Evolutionary conservation across 2,797 vertebrate species (phyloP).

Genomic region (Clarias laeviceps): DNA sequence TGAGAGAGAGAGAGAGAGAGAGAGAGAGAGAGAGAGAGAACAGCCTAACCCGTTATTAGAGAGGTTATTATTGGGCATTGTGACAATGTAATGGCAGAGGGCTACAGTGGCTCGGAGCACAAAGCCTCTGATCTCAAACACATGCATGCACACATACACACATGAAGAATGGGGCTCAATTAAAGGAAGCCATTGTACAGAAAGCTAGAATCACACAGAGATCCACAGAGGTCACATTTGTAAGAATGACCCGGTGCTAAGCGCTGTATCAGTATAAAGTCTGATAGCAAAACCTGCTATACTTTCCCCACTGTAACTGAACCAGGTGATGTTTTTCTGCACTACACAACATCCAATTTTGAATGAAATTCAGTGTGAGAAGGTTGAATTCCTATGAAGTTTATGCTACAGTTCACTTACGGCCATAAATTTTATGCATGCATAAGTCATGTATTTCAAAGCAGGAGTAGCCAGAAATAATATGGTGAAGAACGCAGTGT

Average conservation of each 20-base stretch:
- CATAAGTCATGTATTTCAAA: background rate
- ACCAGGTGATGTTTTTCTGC: background rate
- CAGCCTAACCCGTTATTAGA: constrained; percentile 59
- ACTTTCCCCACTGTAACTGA: background rate
- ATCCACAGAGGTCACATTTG: constrained; percentile 29
- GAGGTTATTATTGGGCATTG: constrained; percentile 61
- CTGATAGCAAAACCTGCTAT: background rate
- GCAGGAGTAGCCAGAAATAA: background rate
- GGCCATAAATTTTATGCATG: background rate
- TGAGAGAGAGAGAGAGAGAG: constrained; percentile 43
- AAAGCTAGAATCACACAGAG: constrained; percentile 32
- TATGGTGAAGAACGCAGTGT: background rate
- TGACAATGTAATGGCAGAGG: constrained; percentile 60
- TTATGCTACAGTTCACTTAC: background rate
- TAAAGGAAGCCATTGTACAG: constrained; percentile 45
- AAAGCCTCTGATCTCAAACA: constrained; percentile 49
- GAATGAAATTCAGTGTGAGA: background rate
- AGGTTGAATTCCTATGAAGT: background rate
- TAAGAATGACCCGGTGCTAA: constrained; percentile 18
- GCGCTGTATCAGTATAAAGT: background rate
- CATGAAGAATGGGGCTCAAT: constrained; percentile 49
- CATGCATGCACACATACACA: constrained; percentile 29
- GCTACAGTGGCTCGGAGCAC: constrained; percentile 51
- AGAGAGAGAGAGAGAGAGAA: constrained; percentile 3
- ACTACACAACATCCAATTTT: background rate